phyloP scores from a whole-genome alignment of 2,797 vertebrate genomes.

The Hydrocynus forskahlii region DNA sequence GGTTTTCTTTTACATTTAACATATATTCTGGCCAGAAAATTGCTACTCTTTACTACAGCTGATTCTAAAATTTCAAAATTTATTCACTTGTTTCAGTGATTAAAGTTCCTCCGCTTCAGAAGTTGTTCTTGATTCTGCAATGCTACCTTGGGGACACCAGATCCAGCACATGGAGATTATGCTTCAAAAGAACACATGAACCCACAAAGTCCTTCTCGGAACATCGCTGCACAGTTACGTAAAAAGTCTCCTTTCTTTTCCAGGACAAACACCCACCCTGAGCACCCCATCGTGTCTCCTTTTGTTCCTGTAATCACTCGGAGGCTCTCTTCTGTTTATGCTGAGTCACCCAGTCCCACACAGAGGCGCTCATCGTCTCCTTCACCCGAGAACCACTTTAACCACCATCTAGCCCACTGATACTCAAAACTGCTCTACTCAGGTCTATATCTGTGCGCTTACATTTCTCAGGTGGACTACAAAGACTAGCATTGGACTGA shows the following conservation, averaged over 20 bases:
- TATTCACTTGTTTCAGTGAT: not conserved
- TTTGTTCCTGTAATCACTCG: conserved; percentile 52
- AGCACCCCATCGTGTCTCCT: conserved; percentile 46
- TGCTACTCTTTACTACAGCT: too few species aligned
- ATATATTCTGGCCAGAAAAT: too few species aligned
- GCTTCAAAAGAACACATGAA: conserved; percentile 30
- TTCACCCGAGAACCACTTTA: conserved; percentile 53
- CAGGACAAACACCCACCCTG: conserved; percentile 53
- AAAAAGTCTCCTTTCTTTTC: conserved; percentile 49
- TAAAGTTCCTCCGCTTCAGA: not conserved
- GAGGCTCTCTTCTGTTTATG: conserved; percentile 45
- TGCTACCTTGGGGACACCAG: conserved; percentile 14
- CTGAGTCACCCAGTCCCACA: conserved; percentile 61
- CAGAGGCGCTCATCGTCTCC: conserved; percentile 50
- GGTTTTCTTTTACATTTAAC: too few species aligned
- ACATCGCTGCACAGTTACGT: conserved; percentile 52
- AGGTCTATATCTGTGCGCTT: conserved; percentile 30
- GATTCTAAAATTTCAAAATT: not conserved
- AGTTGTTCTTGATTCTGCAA: conserved; percentile 15
- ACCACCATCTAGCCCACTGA: conserved; percentile 37
- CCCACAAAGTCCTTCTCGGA: conserved; percentile 34
- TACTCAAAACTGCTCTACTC: conserved; percentile 39
- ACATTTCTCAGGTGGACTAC: conserved; percentile 14
- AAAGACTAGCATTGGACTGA: not conserved
- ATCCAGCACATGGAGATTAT: conserved; percentile 15